Conservation (phyloP, 2,888 invertebrate genomes). For the Drosophila falleni region DNA sequence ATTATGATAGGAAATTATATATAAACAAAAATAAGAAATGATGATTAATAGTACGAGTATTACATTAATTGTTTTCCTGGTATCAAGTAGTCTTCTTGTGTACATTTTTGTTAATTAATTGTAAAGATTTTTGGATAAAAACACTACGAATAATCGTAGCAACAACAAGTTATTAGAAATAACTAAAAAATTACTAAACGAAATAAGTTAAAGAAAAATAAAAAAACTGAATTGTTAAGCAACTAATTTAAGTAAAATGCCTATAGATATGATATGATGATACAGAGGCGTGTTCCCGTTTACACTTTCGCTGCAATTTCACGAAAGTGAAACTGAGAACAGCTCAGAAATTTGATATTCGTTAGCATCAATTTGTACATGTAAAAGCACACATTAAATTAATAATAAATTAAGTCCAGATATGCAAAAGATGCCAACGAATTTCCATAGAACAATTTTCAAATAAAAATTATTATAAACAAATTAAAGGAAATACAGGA, state of each 20-base stretch:
- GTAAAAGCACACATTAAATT: constrained; percentile 72
- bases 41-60: constrained; percentile 9
- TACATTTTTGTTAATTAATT: constrained; percentile 75
- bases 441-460: constrained; percentile 62
- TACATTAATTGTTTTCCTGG: constrained; percentile 41
- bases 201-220: constrained; percentile 37
- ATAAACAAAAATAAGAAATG: constrained; percentile 6
- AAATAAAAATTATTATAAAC: constrained; percentile 20
- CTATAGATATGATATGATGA: constrained; percentile 34
- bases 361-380: constrained; percentile 72
- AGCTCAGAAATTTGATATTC: constrained; percentile 28
- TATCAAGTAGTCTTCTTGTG: constrained; percentile 37
- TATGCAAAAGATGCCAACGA: constrained; percentile 66
- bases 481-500: constrained; percentile 3
- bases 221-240: constrained; percentile 58
- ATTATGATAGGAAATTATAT: constrained; percentile 12
- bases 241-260: constrained; percentile 56
- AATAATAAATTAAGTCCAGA: constrained; percentile 59
- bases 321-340: background rate
- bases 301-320: background rate
- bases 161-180: constrained; percentile 73
- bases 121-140: constrained; percentile 61
- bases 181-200: constrained; percentile 74
- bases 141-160: constrained; percentile 4
- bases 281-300: background rate